A percentile compares a stretch with the other conserved stretches of the same genome.
Evolutionary conservation across 2,888 invertebrate genomes (phyloP).

Genomic region (Meteorus colon): DNA sequence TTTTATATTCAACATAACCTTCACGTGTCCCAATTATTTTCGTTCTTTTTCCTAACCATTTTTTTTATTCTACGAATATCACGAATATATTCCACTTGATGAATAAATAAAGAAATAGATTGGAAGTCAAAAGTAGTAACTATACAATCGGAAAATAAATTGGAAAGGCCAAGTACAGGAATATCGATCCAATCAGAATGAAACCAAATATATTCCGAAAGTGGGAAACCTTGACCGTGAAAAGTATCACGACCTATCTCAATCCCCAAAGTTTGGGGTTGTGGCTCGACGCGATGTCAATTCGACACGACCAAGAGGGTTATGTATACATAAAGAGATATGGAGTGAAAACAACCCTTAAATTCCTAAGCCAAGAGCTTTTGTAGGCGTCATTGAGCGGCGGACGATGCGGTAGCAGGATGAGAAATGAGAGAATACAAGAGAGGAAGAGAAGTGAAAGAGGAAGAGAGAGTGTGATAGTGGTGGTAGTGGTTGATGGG

Average conservation of each 20-base stretch:
- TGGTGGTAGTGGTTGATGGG: constrained; percentile 10
- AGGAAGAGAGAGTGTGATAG: background rate
- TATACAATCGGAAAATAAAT: too few species aligned
- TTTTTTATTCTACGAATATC: too few species aligned
- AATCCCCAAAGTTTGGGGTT: constrained; percentile 50
- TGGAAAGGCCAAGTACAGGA: too few species aligned
- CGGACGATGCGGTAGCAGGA: constrained; percentile 53
- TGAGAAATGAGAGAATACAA: constrained; percentile 20
- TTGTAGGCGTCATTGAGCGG: constrained; percentile 26
- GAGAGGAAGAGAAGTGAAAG: constrained; percentile 34
- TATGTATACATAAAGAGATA: constrained; percentile 1
- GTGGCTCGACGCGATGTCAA: constrained; percentile 4
- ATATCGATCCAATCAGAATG: too few species aligned
- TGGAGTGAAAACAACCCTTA: constrained; percentile 55
- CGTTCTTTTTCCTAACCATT: too few species aligned
- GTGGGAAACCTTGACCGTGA: constrained; percentile 60
- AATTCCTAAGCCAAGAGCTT: constrained; percentile 62
- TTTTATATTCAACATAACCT: too few species aligned
- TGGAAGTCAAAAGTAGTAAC: too few species aligned
- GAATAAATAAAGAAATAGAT: too few species aligned
- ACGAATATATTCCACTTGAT: too few species aligned
- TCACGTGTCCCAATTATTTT: too few species aligned
- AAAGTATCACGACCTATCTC: constrained; percentile 61
- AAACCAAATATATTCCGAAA: background rate
- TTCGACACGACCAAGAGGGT: constrained; percentile 4